Evolutionary conservation across 2,113 vertebrate species (phyloP).

Genomic region (Rallus limicola): DNA sequence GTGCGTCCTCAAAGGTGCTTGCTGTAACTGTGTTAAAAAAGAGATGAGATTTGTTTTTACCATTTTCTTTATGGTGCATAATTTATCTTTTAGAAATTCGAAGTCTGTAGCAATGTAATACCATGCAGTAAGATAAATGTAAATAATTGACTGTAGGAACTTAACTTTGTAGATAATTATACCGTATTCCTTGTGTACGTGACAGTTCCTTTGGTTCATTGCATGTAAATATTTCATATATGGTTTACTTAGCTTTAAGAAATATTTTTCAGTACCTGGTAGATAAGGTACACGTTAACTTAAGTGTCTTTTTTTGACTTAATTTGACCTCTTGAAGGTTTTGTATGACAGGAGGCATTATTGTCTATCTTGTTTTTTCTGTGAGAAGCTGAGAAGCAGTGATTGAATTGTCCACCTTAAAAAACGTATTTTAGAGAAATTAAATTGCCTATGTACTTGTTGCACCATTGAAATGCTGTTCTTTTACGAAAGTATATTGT

Average conservation of each 20-base stretch:
- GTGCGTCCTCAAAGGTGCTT: not conserved
- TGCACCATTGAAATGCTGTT: not conserved
- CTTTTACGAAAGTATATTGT: not conserved
- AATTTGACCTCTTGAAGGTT: not conserved
- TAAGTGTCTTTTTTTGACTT: not conserved
- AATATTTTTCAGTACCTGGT: not conserved
- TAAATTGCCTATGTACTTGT: not conserved
- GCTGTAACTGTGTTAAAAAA: not conserved
- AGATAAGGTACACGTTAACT: not conserved
- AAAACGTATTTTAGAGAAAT: not conserved
- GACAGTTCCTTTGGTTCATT: not conserved
- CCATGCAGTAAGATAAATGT: not conserved
- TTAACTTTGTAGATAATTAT: not conserved
- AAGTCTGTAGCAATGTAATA: not conserved
- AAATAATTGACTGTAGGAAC: not conserved
- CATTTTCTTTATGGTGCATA: not conserved
- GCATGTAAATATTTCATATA: not conserved
- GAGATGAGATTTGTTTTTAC: not conserved
- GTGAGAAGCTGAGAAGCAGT: not conserved
- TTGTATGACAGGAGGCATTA: not conserved
- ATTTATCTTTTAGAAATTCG: not conserved
- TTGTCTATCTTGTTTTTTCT: not conserved
- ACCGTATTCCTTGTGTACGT: not conserved
- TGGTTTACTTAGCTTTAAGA: not conserved
- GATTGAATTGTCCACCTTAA: not conserved